These are phyloP conservation scores for Escarpia spicata DNA, from an alignment of 2,888 invertebrate genomes.

Conservation along the genomic window DNA sequence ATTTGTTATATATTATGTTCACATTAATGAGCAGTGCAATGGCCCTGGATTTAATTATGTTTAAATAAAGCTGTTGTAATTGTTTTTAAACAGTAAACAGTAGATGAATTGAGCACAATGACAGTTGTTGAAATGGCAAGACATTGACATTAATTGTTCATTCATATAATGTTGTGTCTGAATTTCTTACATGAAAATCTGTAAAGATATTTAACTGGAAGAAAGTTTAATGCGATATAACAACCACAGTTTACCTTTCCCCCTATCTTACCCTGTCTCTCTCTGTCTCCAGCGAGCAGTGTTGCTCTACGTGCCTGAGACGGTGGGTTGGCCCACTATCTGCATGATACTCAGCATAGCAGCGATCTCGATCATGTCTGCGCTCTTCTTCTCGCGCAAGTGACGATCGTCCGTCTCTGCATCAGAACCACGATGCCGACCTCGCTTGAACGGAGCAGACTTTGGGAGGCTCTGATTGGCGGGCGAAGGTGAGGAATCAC, in stretches of 20 bases:
- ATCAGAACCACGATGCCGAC: not conserved
- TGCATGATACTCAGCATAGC: constrained; percentile 38
- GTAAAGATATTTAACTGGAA: too few species aligned
- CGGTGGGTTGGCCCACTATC: constrained; percentile 40
- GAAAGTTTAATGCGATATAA: not conserved
- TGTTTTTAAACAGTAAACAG: too few species aligned
- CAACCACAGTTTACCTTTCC: not conserved
- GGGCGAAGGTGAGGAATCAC: not conserved
- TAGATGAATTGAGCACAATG: too few species aligned
- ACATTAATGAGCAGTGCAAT: too few species aligned
- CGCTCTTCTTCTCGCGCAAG: constrained; percentile 33
- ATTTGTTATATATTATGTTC: too few species aligned
- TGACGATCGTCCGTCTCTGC: not conserved
- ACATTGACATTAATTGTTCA: too few species aligned
- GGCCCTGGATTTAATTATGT: too few species aligned
- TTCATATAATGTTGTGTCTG: too few species aligned
- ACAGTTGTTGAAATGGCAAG: too few species aligned
- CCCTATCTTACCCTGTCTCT: not conserved
- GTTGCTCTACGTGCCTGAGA: constrained; percentile 40
- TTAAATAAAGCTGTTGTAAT: too few species aligned
- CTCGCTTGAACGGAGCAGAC: not conserved
- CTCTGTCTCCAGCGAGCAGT: constrained; percentile 36
- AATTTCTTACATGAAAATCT: too few species aligned
- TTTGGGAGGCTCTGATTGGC: not conserved
- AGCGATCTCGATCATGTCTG: constrained; percentile 34